Evolutionary conservation across 2,888 invertebrate species (phyloP), one percentile per base, ranked within the genome.

Genomic region (Hyles lineata): DNA sequence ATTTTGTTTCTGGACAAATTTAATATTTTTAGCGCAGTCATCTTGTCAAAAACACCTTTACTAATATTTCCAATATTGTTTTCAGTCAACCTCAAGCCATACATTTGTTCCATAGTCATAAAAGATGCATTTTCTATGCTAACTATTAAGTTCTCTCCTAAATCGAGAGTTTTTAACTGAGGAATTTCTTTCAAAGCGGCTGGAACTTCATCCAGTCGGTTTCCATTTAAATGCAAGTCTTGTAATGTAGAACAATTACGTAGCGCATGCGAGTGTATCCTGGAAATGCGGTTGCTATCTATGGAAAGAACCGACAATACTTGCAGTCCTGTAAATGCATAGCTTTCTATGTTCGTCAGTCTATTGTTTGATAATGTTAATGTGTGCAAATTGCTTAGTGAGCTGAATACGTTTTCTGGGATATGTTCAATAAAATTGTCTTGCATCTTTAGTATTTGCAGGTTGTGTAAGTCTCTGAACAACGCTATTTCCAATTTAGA

Each of bases 1-100:
- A 98, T 97, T 89, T 97, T 96, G 91, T 98, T 98, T 85, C 97
- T 95, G 29, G 98, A 97, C 78, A 98, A 92, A 89, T 98, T 98
- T 76, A 98, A 94, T 79, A 97, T 97, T 93, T 97, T 97, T 70
- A 98, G 91, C 29, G 97, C 96, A 32, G 96, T 95, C 96, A 98
- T 96, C 90, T 96, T 96, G 84, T 96, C 96, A 86, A 98, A 97
- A 71, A 97, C 97, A 60, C 97, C 97, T 94, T 96, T 97, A 74
- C 96, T 96, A 74, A 97, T 96, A 88, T 96, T 97, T 73, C 96
- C 96, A 82, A 97, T 97, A 88, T 97, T 96, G 89, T 98, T 98
- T 91, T 97, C 97, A 43, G 98, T 98, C 75, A 98, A 92, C 83
- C 98, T 95, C 74, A 98, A 93, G 29, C 97, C 97, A 85, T 97